These are phyloP conservation scores for Aphidoletes aphidimyza DNA, from an alignment of 2,888 invertebrate genomes.

Conservation along the genomic window DNA sequence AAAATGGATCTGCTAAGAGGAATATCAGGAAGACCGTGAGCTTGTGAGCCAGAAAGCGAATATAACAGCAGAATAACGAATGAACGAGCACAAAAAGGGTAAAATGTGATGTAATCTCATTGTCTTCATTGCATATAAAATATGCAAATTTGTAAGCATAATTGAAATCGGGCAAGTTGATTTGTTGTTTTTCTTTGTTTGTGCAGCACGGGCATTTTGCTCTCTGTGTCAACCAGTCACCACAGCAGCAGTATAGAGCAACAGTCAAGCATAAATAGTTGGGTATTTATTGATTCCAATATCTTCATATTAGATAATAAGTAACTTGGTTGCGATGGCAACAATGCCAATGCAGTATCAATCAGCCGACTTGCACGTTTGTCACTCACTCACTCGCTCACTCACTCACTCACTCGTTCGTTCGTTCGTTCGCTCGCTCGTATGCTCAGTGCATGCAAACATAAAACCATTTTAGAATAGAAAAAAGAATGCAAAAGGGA, in stretches of 20 bases:
- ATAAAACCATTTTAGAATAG: no score
- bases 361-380: not conserved
- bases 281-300: slow-evolving; percentile 12
- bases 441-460: no score
- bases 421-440: no score
- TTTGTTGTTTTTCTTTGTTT: slow-evolving; percentile 13
- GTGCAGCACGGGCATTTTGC: no score
- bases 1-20: no score
- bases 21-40: no score
- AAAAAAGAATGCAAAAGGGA: no score
- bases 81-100: no score
- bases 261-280: slow-evolving; percentile 19
- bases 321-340: not conserved
- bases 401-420: not conserved
- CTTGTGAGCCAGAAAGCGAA: no score
- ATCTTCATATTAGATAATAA: slow-evolving; percentile 20
- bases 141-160: slow-evolving; percentile 20
- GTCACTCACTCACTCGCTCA: not conserved
- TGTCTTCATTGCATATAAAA: slow-evolving; percentile 12
- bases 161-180: slow-evolving; percentile 31
- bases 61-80: no score
- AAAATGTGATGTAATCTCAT: not conserved
- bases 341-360: not conserved
- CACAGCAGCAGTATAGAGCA: not conserved
- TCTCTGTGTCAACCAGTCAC: not conserved